Evolutionary conservation across 2,113 vertebrate genomes (phyloP), one percentile per base, ranked within the genome.

Genomic region (Archilochus colubris): DNA sequence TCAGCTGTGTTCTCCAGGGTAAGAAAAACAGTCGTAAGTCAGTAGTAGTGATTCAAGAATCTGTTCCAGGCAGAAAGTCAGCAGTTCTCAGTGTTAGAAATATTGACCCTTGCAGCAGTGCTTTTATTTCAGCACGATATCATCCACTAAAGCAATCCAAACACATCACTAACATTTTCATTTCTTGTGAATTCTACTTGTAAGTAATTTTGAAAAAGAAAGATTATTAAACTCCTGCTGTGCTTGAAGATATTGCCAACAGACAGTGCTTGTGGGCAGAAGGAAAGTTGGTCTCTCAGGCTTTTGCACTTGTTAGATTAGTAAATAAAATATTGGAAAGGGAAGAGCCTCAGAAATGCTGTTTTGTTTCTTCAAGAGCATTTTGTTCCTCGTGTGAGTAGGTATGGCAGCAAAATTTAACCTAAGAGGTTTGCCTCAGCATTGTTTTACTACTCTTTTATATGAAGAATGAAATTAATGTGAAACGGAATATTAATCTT

Each of bases 161-260:
- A 86, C 88, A 81, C 93, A 93, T 75, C 38, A 0, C 82, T 88
- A 90, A 90, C 91, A 88, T 97, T 95, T 96, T 86, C 36, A 75
- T 90, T 89, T 53, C 88, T 95, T 67, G 27, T 72, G 61, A 83
- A 93, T 95, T 46, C 80, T 83, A 46, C 82, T 96, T 90, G 68
- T 81, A 97, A 95, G 85, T 88, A 6, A 72, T 94, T 86, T 82
- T 1, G 57, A 78, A 91, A 93, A 91, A 83, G 82, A 58, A 95
- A 93, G 76, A 90, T 91, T 95, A 93, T 96, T 81, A 95, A 97
- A 82, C 85, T 66, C 89, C 91, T 84, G 91, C 95, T 93, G 93
- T 86, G 93, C 80, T 70, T 38, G 31, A 50, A 72, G 93, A 91
- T 95, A 81, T 46, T 95, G 79, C 61, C 82, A 83, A 55, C 89